Base-by-base conservation (phyloP, 1,140 invertebrate species). In the Tetramorium alpestre region DNA sequence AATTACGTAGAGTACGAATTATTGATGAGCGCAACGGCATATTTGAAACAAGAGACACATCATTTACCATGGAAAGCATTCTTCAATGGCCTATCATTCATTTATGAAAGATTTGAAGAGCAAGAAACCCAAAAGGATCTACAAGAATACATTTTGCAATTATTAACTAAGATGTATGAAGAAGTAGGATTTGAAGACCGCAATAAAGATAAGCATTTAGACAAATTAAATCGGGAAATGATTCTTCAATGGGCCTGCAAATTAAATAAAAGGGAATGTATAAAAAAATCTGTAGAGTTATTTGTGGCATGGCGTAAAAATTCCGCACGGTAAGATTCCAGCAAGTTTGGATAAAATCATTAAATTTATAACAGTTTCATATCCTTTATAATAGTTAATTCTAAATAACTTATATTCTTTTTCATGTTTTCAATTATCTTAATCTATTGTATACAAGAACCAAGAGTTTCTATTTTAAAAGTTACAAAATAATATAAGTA, bases 31-130 rank as follows among this genome's bases (percentile, higher is more conserved):
- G 95, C 96, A 0, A 96, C 96, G 8, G 96, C 96, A 87, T 96
- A 97, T 87, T 95, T 97, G 10, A 93, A 94, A 65, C 96, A 96
- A 75, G 97, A 97, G 70, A 82, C 86, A 0, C 82, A 92, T 11
- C 95, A 95, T 56, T 96, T 96, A 94, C 92, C 95, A 0, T 94
- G 95, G 93, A 91, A 87, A 47, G 88, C 95, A 1, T 95, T 94
- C 49, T 90, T 94, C 51, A 92, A 87, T 11, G 91, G 86, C 16
- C 65, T 95, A 7, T 85, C 82, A 7, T 93, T 88, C 51, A 44
- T 93, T 0, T 38, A 64, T 6, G 77, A 88, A n/a, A 86, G 91
- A 56, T 89, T 91, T 28, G 85, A 89, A 47, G 88, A 86, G 0
- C 78, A 88, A 0, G 0, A 6, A 0, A 7, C 58, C n/a, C 5